phyloP scores from a whole-genome alignment of 1,140 invertebrate species.

The Bombus balteatus region DNA sequence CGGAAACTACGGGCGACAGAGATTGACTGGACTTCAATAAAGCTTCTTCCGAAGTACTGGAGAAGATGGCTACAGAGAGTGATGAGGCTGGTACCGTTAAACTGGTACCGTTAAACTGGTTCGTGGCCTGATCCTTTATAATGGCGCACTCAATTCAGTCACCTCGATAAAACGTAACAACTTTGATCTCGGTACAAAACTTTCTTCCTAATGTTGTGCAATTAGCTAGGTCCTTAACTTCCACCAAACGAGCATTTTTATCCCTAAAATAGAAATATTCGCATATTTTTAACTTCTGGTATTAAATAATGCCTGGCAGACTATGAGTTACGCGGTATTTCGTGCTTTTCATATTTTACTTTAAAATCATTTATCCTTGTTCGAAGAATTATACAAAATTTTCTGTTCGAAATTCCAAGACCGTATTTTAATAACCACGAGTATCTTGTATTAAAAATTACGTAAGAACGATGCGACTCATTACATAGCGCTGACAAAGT shows the following conservation, averaged over 20 bases:
- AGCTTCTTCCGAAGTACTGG: slow-evolving; percentile 61
- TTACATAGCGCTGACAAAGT: not conserved
- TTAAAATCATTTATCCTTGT: not conserved
- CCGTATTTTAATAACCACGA: not conserved
- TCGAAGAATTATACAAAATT: not conserved
- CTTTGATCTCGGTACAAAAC: slow-evolving; percentile 37
- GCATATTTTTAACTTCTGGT: not conserved
- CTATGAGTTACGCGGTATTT: not conserved
- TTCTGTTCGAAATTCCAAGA: not conserved
- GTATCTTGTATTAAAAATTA: not conserved
- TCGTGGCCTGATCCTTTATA: slow-evolving; percentile 54
- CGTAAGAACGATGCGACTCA: not conserved
- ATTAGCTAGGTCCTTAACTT: not conserved
- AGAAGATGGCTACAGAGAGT: slow-evolving; percentile 58
- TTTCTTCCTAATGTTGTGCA: not conserved
- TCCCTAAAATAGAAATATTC: not conserved
- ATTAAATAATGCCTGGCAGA: not conserved
- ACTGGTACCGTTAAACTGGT: slow-evolving; percentile 54
- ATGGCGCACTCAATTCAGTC: slow-evolving; percentile 52
- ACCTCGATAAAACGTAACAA: slow-evolving; percentile 60
- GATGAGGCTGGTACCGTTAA: slow-evolving; percentile 51
- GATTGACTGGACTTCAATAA: slow-evolving; percentile 76
- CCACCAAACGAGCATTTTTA: not conserved
- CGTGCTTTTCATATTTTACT: not conserved
- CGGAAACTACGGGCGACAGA: slow-evolving; percentile 67